Evolutionary conservation across 2,797 vertebrate genomes (phyloP).

Genomic region (Orestias chungarensis): DNA sequence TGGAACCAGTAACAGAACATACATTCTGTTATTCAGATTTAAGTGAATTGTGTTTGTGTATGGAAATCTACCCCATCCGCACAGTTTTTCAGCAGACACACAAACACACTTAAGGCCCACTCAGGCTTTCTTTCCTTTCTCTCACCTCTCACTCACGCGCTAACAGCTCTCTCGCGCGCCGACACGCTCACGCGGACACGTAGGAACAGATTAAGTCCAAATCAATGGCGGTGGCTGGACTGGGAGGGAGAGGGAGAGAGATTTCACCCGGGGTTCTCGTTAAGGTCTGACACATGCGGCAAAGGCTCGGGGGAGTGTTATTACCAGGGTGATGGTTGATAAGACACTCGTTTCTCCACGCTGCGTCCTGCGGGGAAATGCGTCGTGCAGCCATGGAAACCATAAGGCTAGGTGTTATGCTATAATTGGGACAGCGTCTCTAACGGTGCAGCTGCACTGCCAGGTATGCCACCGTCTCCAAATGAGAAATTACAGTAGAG

Average conservation of each 20-base stretch:
- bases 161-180: constrained; percentile 30
- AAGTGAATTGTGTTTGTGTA: not conserved
- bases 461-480: constrained; percentile 84
- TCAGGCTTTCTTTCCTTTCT: constrained; percentile 7
- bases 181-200: constrained; percentile 60
- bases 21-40: not conserved
- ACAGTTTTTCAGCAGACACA: constrained; percentile 31
- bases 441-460: constrained; percentile 79
- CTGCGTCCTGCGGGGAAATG: constrained; percentile 88
- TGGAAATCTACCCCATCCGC: not conserved
- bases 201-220: constrained; percentile 87
- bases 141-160: constrained; percentile 19
- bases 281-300: constrained; percentile 85
- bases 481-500: constrained; percentile 81
- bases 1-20: not conserved
- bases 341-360: constrained; percentile 88
- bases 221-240: constrained; percentile 85
- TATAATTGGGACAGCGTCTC: constrained; percentile 88
- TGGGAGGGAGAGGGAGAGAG: constrained; percentile 79
- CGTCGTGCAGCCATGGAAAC: constrained; percentile 93
- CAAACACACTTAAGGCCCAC: constrained; percentile 38
- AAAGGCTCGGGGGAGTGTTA: constrained; percentile 85
- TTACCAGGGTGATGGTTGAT: constrained; percentile 91
- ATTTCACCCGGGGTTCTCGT: constrained; percentile 87
- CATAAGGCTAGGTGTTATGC: constrained; percentile 87